Conservation (phyloP, 1,140 invertebrate species). For the Drosophila quadrilineata region DNA sequence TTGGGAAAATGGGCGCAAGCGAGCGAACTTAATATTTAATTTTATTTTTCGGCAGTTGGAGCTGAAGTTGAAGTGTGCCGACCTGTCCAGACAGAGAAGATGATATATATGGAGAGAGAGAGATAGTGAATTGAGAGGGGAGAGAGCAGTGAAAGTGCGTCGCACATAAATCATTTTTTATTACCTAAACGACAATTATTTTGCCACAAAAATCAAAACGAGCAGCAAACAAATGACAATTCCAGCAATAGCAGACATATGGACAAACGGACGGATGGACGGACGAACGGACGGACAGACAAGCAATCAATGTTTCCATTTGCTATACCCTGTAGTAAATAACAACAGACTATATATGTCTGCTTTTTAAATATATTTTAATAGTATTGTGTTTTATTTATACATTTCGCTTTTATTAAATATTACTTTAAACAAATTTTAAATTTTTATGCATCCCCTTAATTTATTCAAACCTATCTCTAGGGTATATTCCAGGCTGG, state of each 20-base stretch:
- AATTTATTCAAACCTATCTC: not conserved
- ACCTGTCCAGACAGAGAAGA: no score
- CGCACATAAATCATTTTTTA: constrained; percentile 68
- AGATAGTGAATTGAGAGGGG: not conserved
- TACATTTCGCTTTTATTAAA: not conserved
- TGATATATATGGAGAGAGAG: not conserved
- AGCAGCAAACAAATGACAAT: constrained; percentile 31
- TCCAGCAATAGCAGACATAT: constrained; percentile 23
- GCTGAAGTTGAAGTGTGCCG: no score
- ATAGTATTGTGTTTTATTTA: not conserved
- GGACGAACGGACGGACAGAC: no score
- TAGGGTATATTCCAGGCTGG: not conserved
- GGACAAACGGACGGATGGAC: no score
- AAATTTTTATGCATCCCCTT: not conserved
- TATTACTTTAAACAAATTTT: not conserved
- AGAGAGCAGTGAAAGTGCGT: constrained; percentile 28
- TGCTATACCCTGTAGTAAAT: constrained; percentile 1
- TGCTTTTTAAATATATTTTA: not conserved
- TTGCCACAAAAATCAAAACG: constrained; percentile 58
- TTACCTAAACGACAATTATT: constrained; percentile 73
- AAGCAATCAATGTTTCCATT: constrained; percentile 15
- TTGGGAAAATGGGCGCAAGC: constrained; percentile 10
- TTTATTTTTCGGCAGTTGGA: not conserved
- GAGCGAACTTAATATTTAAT: constrained; percentile 38
- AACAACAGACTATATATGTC: no score